A percentile compares a stretch with the other conserved stretches of the same genome.
Evolutionary conservation across 2,113 vertebrate genomes (phyloP).

Genomic region (Microcebus jonahi): DNA sequence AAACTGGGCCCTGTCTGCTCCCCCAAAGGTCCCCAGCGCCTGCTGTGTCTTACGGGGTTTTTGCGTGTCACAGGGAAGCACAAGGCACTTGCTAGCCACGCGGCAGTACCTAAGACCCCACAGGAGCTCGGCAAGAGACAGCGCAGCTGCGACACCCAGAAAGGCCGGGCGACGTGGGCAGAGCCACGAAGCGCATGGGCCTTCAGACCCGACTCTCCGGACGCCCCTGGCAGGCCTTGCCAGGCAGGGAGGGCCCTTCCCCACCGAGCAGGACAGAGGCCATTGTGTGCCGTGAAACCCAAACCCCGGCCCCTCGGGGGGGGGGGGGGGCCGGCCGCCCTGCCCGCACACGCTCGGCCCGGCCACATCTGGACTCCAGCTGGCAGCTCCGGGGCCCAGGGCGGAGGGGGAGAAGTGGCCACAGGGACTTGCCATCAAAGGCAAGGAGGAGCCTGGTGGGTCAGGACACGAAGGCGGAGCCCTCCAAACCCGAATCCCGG

Average conservation of each 20-base stretch:
- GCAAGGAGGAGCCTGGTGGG: neutral
- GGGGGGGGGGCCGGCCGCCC: neutral
- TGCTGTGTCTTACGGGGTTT: neutral
- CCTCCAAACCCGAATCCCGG: neutral
- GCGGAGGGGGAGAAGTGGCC: neutral
- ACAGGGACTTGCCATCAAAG: neutral
- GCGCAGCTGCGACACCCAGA: neutral
- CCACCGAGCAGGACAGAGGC: conserved; percentile 47
- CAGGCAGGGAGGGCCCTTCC: neutral
- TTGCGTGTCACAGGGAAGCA: neutral
- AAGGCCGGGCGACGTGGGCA: neutral
- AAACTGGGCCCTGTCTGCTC: neutral
- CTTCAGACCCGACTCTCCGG: rapidly evolving
- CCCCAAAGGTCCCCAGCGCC: neutral
- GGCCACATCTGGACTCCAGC: conserved; percentile 69
- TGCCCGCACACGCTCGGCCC: neutral
- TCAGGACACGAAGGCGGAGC: neutral
- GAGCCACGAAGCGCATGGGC: neutral
- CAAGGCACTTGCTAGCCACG: neutral
- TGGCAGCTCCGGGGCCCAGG: neutral
- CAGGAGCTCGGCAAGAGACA: neutral
- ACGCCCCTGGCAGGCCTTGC: neutral
- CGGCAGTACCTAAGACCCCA: rapidly evolving
- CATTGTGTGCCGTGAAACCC: conserved; percentile 52
- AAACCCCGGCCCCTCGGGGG: neutral